Conservation (phyloP, 2,797 vertebrate genomes). For the Netta rufina region DNA sequence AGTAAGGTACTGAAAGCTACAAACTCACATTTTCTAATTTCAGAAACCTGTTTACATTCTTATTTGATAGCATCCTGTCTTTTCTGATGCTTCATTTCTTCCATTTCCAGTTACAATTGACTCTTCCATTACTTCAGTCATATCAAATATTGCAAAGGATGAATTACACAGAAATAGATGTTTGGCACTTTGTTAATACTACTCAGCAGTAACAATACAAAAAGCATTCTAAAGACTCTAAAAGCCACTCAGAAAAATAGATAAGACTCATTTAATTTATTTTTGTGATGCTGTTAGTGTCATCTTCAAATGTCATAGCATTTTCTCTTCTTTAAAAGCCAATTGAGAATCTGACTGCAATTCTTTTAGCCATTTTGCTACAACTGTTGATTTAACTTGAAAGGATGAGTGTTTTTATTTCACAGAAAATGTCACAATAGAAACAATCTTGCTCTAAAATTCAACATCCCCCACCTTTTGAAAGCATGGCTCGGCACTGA, state of each 20-base stretch:
- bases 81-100: constrained; percentile 17
- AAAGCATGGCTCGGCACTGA: not conserved
- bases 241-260: constrained; percentile 53
- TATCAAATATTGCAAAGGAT: constrained; percentile 30
- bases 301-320: constrained; percentile 43
- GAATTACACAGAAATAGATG: not conserved
- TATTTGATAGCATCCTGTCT: not conserved
- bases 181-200: not conserved
- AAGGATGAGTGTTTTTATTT: constrained; percentile 25
- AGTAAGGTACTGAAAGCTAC: not conserved
- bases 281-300: constrained; percentile 38
- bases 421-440: not conserved
- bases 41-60: constrained; percentile 18
- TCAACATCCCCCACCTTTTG: not conserved
- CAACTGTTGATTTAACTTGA: constrained; percentile 31
- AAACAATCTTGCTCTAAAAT: not conserved
- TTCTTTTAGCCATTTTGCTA: constrained; percentile 15
- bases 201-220: not conserved
- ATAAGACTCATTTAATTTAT: constrained; percentile 51
- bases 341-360: constrained; percentile 29
- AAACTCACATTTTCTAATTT: constrained; percentile 3
- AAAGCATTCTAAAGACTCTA: constrained; percentile 23
- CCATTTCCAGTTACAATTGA: not conserved
- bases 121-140: constrained; percentile 12
- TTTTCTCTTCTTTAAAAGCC: constrained; percentile 33